These are phyloP conservation scores for Ctenodactylus gundi DNA, from an alignment of 2,113 vertebrate species.

Conservation along the genomic window DNA sequence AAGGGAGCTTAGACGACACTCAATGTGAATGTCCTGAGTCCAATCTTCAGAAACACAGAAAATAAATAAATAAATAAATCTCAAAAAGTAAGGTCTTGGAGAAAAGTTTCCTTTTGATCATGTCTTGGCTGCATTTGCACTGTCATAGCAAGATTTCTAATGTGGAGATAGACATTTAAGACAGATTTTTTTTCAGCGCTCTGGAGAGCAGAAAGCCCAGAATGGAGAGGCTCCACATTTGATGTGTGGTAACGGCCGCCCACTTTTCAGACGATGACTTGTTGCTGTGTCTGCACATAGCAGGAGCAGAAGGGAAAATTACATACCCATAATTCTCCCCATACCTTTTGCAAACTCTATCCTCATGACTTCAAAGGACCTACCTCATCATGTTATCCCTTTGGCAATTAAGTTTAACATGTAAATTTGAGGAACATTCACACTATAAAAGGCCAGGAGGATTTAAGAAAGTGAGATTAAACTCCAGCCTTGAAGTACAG, in stretches of 20 bases:
- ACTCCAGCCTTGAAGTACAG: neutral
- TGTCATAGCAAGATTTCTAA: neutral
- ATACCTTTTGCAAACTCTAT: neutral
- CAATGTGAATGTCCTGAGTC: too few species aligned
- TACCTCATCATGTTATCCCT: neutral
- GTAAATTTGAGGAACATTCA: neutral
- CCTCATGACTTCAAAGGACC: neutral
- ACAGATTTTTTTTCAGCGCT: neutral
- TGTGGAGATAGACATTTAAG: neutral
- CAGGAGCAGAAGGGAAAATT: neutral
- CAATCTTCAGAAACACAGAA: too few species aligned
- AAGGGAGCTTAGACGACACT: too few species aligned
- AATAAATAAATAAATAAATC: too few species aligned
- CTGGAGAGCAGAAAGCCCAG: neutral
- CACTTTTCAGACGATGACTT: neutral
- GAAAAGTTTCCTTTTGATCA: neutral
- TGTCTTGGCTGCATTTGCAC: neutral
- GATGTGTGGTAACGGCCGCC: neutral
- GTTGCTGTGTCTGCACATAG: neutral
- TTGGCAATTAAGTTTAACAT: neutral
- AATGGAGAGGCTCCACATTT: neutral
- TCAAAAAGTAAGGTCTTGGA: neutral
- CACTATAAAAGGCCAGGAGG: neutral
- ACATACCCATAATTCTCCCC: neutral
- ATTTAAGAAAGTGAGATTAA: neutral